Evolutionary conservation across 2,797 vertebrate genomes (phyloP), one percentile per base, ranked within the genome.

Genomic region (Heterohyrax brucei): DNA sequence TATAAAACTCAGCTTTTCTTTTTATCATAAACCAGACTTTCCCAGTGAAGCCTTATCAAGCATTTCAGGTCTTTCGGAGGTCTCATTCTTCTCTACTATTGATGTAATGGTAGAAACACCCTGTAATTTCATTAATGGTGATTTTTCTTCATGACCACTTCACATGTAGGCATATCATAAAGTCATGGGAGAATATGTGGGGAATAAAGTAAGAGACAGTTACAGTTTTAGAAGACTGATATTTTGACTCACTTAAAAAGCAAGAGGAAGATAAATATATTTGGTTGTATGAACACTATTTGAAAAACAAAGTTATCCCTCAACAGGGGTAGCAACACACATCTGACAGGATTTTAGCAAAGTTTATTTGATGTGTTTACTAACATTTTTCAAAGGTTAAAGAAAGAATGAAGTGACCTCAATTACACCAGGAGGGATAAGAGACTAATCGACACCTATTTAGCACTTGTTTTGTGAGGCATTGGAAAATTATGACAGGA

Each of bases 101-200:
- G 18, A 93, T 87, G 16, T 56, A 13, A 72, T 33, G 14, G 22
- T 91, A 89, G n/a, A 92, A 89, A 73, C 16, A n/a, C 81, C 94
- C 79, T 84, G n/a, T 61, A 50, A 82, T 77, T 78, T 86, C 53
- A 73, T 88, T 89, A 87, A 82, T 21, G 5, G 24, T 87, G 7
- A 78, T 93, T 95, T 93, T 7, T 1, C 44, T 94, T 91, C 89
- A 30, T 14, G 6, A 4, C 85, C 30, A 95, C 78, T 68, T 95
- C 91, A 78, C 6, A 28, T 93, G 53, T 84, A 80, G 30, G 82
- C 4, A 21, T 87, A 83, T 70, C 39, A 30, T 76, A 68, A 95
- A 87, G 14, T 95, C 24, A 53, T 89, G 24, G 70, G 66, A 95
- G 13, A 89, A 26, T 77, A 44, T 79, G 14, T 70, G 53, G 10